Evolutionary conservation across 2,797 vertebrate genomes (phyloP).

Genomic region (Periparus ater): DNA sequence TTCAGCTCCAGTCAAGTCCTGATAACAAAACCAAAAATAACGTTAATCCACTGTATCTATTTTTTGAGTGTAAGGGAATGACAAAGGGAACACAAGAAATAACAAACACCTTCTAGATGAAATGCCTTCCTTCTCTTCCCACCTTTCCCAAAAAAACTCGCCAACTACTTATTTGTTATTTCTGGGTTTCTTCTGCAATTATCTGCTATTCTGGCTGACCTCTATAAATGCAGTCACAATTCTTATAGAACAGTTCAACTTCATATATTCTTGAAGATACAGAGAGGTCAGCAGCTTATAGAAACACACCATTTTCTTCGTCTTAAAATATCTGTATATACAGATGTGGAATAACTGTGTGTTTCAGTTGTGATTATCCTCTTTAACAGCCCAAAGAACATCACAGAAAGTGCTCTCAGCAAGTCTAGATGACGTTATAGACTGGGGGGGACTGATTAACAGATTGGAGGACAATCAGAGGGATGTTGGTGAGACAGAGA

Average conservation of each 20-base stretch:
- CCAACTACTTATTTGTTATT: neutral
- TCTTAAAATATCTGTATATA: neutral
- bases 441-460: neutral
- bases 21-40: neutral
- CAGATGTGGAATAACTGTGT: neutral
- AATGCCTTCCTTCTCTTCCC: neutral
- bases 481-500: neutral
- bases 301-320: neutral
- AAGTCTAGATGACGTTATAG: neutral
- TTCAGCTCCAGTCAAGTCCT: conserved; percentile 92
- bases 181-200: neutral
- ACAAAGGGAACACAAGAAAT: neutral
- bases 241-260: neutral
- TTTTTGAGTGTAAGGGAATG: neutral
- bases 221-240: neutral
- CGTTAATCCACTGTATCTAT: neutral
- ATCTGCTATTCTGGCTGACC: neutral
- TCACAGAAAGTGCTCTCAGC: neutral
- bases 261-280: neutral
- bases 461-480: neutral
- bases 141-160: rapidly evolving
- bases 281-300: neutral
- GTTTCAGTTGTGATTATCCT: neutral
- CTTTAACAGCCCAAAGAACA: neutral
- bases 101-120: neutral